phyloP scores from a whole-genome alignment of 2,888 invertebrate genomes.

The Arenicola marina region DNA sequence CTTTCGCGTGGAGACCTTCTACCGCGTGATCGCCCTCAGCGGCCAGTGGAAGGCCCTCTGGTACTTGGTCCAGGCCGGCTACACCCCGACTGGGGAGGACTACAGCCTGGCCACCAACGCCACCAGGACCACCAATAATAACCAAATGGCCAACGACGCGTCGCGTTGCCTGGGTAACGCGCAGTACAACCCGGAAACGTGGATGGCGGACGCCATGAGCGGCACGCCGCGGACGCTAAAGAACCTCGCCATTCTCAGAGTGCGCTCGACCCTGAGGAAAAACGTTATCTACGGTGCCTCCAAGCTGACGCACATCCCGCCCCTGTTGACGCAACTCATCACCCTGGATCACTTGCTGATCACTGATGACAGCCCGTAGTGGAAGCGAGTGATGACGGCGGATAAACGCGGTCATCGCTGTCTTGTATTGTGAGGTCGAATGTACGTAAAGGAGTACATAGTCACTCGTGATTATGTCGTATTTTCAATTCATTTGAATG shows the following conservation, averaged over 20 bases:
- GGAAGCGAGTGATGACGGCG: no score
- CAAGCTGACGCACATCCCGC: slow-evolving; percentile 10
- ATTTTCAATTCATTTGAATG: no score
- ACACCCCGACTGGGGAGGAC: slow-evolving; percentile 12
- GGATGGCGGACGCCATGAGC: slow-evolving; percentile 8
- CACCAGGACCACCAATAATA: background rate
- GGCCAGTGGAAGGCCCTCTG: slow-evolving; percentile 19
- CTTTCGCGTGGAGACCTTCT: slow-evolving; percentile 26
- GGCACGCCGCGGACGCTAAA: slow-evolving; percentile 9
- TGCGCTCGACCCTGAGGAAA: slow-evolving; percentile 11
- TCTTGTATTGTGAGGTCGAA: no score
- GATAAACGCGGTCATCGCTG: no score
- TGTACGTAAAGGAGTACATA: no score
- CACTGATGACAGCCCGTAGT: no score
- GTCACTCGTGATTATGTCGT: no score
- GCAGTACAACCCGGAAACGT: slow-evolving; percentile 3
- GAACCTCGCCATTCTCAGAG: slow-evolving; percentile 21
- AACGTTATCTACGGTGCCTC: slow-evolving; percentile 16
- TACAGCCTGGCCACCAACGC: slow-evolving; percentile 4
- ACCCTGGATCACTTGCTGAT: slow-evolving; percentile 11
- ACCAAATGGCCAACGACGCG: background rate
- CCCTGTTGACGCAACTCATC: slow-evolving; percentile 8
- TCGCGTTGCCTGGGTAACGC: background rate
- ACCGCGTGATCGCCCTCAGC: slow-evolving; percentile 17
- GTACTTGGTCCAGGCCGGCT: slow-evolving; percentile 17